Evolutionary conservation across 2,797 vertebrate species (phyloP).

Genomic region (Graptemys geographica): DNA sequence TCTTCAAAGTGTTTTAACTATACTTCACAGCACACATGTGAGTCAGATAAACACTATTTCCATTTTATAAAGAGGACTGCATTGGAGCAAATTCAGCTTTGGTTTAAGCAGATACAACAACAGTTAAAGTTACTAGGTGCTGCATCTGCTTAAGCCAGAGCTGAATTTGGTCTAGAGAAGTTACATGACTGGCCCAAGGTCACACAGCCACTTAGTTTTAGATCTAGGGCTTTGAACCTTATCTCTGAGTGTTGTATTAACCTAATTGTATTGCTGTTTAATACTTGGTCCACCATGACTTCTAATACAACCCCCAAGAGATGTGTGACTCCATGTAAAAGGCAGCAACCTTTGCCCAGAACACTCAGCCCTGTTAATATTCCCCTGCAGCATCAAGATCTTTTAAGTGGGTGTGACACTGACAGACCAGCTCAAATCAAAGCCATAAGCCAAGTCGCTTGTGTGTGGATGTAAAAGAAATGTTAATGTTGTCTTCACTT

Average conservation of each 20-base stretch:
- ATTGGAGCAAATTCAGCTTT: background rate
- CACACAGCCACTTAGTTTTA: background rate
- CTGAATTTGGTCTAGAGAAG: background rate
- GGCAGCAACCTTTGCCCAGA: background rate
- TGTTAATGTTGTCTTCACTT: too few species aligned
- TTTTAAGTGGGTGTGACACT: background rate
- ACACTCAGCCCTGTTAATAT: background rate
- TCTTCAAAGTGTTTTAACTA: background rate
- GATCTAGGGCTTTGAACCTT: background rate
- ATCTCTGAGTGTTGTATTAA: background rate
- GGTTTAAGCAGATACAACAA: background rate
- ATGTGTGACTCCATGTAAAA: accelerated
- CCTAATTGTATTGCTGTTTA: background rate
- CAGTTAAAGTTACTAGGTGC: accelerated
- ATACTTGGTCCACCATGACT: background rate
- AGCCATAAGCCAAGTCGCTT: background rate
- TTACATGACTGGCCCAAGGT: background rate
- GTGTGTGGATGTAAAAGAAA: too few species aligned
- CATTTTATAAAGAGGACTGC: accelerated
- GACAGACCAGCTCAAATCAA: background rate
- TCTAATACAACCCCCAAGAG: background rate
- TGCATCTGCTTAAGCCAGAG: background rate
- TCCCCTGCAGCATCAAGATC: background rate
- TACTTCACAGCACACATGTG: background rate
- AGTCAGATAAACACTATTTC: background rate